Base-by-base conservation (phyloP, 2,113 vertebrate genomes). In the Proterorhinus semilunaris region DNA sequence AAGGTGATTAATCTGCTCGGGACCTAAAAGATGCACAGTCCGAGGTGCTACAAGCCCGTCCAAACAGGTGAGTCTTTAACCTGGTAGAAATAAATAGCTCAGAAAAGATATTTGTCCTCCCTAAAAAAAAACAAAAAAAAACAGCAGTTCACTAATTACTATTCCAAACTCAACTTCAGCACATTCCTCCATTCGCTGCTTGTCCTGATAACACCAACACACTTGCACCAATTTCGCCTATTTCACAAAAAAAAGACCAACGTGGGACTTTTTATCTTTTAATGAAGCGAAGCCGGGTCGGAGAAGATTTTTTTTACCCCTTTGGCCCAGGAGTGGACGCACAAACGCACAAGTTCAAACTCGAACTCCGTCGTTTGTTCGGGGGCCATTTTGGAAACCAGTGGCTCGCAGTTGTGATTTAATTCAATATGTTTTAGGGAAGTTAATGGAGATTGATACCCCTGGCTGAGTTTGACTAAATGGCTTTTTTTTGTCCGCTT, bases 231-330 rank as follows among this genome's bases (percentile, higher is more conserved):
- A 59, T 43, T 43, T 59, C 15, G 36, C 42, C 57, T 12, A 42
- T 27, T 42, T 27, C 55, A 12, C 21, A 42, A 58, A 61, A 61
- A 61, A 42, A 61, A n/a, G n/a, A 61, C 7, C n/a, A 6, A 61
- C 58, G 10, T 8, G 11, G 57, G 57, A 8, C 12, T 43, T 59
- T 59, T 61, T 61, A 61, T 61, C 58, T 61, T 61, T 61, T 61
- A 61, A 61, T 13, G 58, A 61, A 44, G 36, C 42, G 8, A 10
- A 61, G 57, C 36, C 42, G n/a, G 58, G 42, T n/a, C 13, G 7
- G 8, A 36, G 42, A 15, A 15, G 58, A n/a, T 15, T 8, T 15
- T 8, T 15, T n/a, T 43, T n/a, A 61, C 57, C 27, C 57, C 15
- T 55, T 59, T 12, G 12, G 12, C 57, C 36, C 57, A 8, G 55